Conservation (phyloP, 2,797 vertebrate species). For the Lacerta bilineata region DNA sequence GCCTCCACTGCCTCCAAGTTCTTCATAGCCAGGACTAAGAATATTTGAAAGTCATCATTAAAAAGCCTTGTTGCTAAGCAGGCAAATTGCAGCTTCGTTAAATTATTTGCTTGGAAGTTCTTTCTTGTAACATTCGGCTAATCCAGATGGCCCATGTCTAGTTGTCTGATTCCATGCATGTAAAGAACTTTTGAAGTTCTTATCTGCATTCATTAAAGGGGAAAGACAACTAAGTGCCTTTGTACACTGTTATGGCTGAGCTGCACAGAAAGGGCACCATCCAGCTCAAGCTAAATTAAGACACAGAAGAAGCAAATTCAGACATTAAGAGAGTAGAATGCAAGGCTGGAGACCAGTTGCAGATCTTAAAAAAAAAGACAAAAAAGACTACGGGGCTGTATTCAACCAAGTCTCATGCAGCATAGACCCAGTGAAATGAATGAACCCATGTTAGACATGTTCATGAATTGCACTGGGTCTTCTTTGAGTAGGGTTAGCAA, state of each 20-base stretch:
- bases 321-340: neutral
- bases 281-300: neutral
- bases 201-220: constrained; percentile 5
- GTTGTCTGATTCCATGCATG: neutral
- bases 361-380: neutral
- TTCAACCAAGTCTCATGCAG: too few relatives aligned
- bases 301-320: neutral
- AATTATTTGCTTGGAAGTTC: constrained; percentile 22
- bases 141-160: constrained; percentile 23
- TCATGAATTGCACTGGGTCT: too few relatives aligned
- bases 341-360: neutral
- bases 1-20: too few relatives aligned
- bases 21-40: neutral
- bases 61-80: constrained; percentile 5
- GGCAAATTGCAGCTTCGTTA: constrained; percentile 15
- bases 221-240: neutral
- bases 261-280: neutral
- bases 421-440: too few relatives aligned
- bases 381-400: neutral
- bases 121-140: neutral
- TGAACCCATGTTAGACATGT: too few relatives aligned
- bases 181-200: neutral
- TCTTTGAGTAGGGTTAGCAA: too few relatives aligned
- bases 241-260: neutral
- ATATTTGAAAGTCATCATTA: neutral